phyloP scores from a whole-genome alignment of 2,888 invertebrate genomes.

The Xylota segnis region DNA sequence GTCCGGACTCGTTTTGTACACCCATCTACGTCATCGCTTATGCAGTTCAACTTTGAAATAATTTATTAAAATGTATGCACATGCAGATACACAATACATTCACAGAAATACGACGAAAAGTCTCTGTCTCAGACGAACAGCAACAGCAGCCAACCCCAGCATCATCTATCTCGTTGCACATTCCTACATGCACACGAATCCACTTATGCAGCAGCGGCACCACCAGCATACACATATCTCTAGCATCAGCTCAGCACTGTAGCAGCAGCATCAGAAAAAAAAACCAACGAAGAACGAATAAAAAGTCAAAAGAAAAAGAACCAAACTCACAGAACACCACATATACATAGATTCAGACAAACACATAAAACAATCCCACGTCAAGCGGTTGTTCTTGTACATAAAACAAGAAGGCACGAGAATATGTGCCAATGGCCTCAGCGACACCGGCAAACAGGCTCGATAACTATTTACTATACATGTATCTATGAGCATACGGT shows the following conservation, averaged over 20 bases:
- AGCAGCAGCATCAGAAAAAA: slow-evolving; percentile 27
- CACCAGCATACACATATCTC: slow-evolving; percentile 15
- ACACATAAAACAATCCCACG: slow-evolving; percentile 76
- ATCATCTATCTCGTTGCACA: slow-evolving; percentile 68
- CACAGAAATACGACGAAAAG: slow-evolving; percentile 34
- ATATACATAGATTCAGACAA: slow-evolving; percentile 68
- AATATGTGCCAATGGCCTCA: slow-evolving; percentile 81
- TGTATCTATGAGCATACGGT: slow-evolving; percentile 64
- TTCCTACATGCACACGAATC: slow-evolving; percentile 67
- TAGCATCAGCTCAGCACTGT: slow-evolving; percentile 25
- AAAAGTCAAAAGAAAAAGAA: slow-evolving; percentile 65
- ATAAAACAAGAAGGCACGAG: slow-evolving; percentile 78
- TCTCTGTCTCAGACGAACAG: slow-evolving; percentile 67
- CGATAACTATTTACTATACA: slow-evolving; percentile 74
- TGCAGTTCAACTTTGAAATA: slow-evolving; percentile 76
- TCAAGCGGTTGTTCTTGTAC: slow-evolving; percentile 77
- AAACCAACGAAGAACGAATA: slow-evolving; percentile 47
- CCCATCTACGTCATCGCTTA: slow-evolving; percentile 75
- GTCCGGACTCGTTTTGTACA: slow-evolving; percentile 38
- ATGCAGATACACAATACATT: slow-evolving; percentile 53
- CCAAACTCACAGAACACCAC: slow-evolving; percentile 30
- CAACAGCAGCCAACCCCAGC: slow-evolving; percentile 57
- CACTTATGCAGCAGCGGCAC: slow-evolving; percentile 59
- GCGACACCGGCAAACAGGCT: slow-evolving; percentile 78
- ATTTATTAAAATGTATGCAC: slow-evolving; percentile 75